Conservation (phyloP, 2,113 vertebrate species). For the Pelobates fuscus region DNA sequence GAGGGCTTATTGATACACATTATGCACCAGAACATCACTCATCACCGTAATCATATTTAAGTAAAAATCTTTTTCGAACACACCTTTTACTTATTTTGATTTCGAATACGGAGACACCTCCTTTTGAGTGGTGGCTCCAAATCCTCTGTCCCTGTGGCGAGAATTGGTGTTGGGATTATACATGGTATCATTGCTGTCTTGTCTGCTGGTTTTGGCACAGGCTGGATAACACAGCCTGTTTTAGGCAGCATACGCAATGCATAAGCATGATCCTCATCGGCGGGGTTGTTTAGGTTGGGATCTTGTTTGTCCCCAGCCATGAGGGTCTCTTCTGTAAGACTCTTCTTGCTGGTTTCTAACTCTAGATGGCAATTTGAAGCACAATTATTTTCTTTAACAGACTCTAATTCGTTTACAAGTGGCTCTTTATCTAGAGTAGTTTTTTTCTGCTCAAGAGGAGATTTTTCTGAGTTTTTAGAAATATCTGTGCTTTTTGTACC, state of each 20-base stretch:
- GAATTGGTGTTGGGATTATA: slow-evolving; percentile 84
- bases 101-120: slow-evolving; percentile 99
- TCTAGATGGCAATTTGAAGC: slow-evolving; percentile 77
- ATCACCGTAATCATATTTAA: no score
- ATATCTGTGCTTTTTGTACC: slow-evolving; percentile 77
- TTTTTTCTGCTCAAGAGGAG: slow-evolving; percentile 65
- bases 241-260: slow-evolving; percentile 91
- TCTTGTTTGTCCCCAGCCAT: slow-evolving; percentile 82
- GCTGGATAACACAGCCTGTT: slow-evolving; percentile 95
- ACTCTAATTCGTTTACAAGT: slow-evolving; percentile 85
- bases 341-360: slow-evolving; percentile 81
- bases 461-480: slow-evolving; percentile 66
- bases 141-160: slow-evolving; percentile 86
- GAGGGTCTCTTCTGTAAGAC: slow-evolving; percentile 78
- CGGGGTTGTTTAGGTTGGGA: slow-evolving; percentile 81
- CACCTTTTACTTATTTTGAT: slow-evolving; percentile 99
- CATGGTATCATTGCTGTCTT: slow-evolving; percentile 90
- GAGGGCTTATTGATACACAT: no score
- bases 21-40: no score
- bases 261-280: slow-evolving; percentile 94
- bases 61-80: slow-evolving; percentile 58
- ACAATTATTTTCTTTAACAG: slow-evolving; percentile 97
- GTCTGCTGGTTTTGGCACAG: slow-evolving; percentile 94
- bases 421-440: slow-evolving; percentile 69
- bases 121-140: slow-evolving; percentile 95